Evolutionary conservation across 2,888 invertebrate genomes (phyloP).

Genomic region (Campaea margaritaria): DNA sequence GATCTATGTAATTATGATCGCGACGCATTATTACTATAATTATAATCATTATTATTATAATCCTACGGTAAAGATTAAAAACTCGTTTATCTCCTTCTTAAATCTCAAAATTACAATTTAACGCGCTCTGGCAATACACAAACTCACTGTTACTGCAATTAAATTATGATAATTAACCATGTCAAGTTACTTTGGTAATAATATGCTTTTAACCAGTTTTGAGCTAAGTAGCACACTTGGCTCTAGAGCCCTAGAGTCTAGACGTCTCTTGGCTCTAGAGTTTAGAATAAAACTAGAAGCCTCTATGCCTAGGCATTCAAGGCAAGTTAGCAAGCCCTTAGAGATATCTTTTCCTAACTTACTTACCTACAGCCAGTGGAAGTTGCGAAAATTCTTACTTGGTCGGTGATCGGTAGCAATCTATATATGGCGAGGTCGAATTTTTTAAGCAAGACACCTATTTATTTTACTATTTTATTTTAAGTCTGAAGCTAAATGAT

Average conservation of each 20-base stretch:
- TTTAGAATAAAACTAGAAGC: too few relatives aligned
- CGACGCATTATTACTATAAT: too few relatives aligned
- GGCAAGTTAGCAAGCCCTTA: constrained; percentile 1
- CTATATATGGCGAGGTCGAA: constrained; percentile 15
- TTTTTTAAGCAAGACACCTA: constrained; percentile 9
- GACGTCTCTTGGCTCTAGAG: not conserved
- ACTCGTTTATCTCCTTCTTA: too few relatives aligned
- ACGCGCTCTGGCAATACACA: too few relatives aligned
- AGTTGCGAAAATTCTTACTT: constrained; percentile 15
- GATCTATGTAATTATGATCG: too few relatives aligned
- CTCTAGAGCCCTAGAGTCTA: not conserved
- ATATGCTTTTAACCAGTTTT: not conserved
- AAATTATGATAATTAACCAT: not conserved
- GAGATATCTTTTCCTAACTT: constrained; percentile 5
- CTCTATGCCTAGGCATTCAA: constrained; percentile 18
- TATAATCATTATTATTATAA: too few relatives aligned
- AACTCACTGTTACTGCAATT: too few relatives aligned
- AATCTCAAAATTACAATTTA: too few relatives aligned
- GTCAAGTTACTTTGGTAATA: not conserved
- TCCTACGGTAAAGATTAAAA: too few relatives aligned
- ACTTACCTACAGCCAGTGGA: not conserved
- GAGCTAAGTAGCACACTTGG: not conserved
- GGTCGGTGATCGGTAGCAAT: not conserved
- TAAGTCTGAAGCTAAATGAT: not conserved
- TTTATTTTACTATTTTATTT: not conserved